phyloP scores from a whole-genome alignment of 2,888 invertebrate genomes.

The Suillia variegata region DNA sequence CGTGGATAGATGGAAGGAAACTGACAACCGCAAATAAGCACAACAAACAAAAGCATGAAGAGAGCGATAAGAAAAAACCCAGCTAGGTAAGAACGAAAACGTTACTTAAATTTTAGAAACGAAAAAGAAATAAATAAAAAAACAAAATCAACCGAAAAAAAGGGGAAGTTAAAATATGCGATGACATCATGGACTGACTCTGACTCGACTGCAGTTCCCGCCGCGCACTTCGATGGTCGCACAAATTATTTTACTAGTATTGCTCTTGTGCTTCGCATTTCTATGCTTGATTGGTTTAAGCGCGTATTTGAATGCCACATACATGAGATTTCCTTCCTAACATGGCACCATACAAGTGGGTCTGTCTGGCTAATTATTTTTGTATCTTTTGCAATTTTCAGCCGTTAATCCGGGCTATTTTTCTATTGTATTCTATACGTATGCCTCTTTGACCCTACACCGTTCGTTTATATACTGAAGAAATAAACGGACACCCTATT shows the following conservation, averaged over 20 bases:
- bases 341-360: too few relatives aligned
- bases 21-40: not conserved
- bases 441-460: not conserved
- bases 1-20: not conserved
- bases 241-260: too few relatives aligned
- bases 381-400: too few relatives aligned
- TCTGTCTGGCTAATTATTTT: too few relatives aligned
- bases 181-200: constrained; percentile 35
- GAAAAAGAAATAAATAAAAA: not conserved
- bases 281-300: too few relatives aligned
- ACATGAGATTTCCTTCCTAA: too few relatives aligned
- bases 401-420: not conserved
- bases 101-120: not conserved
- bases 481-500: not conserved
- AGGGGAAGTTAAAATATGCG: constrained; percentile 27
- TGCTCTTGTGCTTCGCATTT: too few relatives aligned
- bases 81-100: not conserved
- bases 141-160: constrained; percentile 10
- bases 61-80: not conserved
- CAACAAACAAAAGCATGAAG: not conserved
- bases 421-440: not conserved
- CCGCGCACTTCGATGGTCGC: too few relatives aligned
- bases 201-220: too few relatives aligned
- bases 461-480: not conserved
- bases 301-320: too few relatives aligned